Conservation (phyloP, 2,888 invertebrate genomes). For the Scaptomyza caliginosa region DNA sequence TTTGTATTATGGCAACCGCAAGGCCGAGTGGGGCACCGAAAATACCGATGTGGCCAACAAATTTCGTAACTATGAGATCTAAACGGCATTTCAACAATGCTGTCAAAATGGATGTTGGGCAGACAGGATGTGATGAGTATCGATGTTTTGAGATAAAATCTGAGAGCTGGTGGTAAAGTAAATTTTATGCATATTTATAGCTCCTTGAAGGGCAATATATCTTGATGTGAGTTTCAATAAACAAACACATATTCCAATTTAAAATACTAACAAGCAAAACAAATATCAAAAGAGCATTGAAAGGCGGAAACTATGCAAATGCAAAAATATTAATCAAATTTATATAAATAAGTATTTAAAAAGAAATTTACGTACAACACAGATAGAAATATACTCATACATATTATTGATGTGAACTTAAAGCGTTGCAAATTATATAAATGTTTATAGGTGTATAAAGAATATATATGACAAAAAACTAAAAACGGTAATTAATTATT, state of each 20-base stretch:
- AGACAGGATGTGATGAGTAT: conserved; percentile 25
- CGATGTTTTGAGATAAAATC: conserved; percentile 23
- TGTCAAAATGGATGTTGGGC: background rate
- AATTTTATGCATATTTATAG: conserved; percentile 47
- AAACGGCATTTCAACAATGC: conserved; percentile 82
- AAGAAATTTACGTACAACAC: background rate
- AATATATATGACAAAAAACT: conserved; percentile 33
- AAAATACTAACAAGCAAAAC: conserved; percentile 8
- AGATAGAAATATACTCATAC: conserved; percentile 11
- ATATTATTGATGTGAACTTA: conserved; percentile 71
- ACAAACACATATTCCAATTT: conserved; percentile 46
- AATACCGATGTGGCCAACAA: conserved; percentile 93
- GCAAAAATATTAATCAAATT: conserved; percentile 22
- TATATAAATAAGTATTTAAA: conserved; percentile 27
- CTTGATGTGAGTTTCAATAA: conserved; percentile 59
- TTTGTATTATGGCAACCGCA: conserved; percentile 87
- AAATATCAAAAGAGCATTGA: conserved; percentile 40
- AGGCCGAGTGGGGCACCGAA: conserved; percentile 88
- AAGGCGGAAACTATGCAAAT: conserved; percentile 10
- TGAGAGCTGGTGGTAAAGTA: conserved; percentile 17
- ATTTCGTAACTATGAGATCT: conserved; percentile 96
- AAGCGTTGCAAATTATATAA: conserved; percentile 61
- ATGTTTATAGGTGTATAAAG: conserved; percentile 73
- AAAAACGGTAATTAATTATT: conserved; percentile 67
- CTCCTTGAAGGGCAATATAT: conserved; percentile 39